Evolutionary conservation across 2,797 vertebrate genomes (phyloP).

Genomic region (Sitta carolinensis): DNA sequence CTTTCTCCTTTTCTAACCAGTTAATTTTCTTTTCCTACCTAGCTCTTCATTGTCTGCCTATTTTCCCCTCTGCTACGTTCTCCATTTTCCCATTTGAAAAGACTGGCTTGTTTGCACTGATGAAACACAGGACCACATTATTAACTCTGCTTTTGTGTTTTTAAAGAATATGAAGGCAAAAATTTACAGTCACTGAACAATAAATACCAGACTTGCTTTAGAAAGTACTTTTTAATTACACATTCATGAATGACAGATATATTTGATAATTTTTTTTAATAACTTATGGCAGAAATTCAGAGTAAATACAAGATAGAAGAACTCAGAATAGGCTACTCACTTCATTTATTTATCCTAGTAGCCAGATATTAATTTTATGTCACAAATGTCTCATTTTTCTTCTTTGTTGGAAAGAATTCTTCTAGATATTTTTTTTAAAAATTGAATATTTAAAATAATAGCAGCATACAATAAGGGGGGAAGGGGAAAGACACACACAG

Average conservation of each 20-base stretch:
- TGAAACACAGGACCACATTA: not conserved
- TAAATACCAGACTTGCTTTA: not conserved
- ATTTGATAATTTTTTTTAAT: not conserved
- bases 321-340: not conserved
- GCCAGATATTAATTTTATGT: not conserved
- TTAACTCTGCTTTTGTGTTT: not conserved
- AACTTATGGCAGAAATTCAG: not conserved
- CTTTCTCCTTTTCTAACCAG: not conserved
- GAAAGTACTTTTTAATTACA: not conserved
- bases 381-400: not conserved
- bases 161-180: not conserved
- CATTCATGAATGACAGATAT: not conserved
- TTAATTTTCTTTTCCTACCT: not conserved
- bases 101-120: not conserved
- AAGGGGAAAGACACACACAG: no score
- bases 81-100: not conserved
- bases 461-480: not conserved
- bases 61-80: not conserved
- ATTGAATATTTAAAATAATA: not conserved
- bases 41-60: not conserved
- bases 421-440: not conserved
- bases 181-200: not conserved
- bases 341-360: not conserved
- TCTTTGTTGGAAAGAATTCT: not conserved
- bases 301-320: not conserved